Percentiles rank a stretch among this genome's conserved stretches.
Conservation (phyloP, 1,140 invertebrate genomes). For the Trypoxylus dichotomus region DNA sequence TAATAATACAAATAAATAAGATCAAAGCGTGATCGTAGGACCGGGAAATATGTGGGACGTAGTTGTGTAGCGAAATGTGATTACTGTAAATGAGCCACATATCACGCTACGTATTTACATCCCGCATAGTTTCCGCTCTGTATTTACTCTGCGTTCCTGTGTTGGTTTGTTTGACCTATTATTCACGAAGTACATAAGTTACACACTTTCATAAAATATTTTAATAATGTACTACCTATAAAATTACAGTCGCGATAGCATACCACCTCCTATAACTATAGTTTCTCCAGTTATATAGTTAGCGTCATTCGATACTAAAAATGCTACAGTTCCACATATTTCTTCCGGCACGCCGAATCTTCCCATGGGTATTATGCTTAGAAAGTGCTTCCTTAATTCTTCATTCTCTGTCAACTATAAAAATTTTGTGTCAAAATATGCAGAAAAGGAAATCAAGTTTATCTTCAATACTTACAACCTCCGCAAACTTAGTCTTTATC, state of each 20-base stretch:
- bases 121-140: too few relatives aligned
- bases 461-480: slow-evolving; percentile 63
- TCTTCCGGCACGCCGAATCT: slow-evolving; percentile 75
- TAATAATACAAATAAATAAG: too few relatives aligned
- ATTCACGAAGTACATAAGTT: too few relatives aligned
- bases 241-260: slow-evolving; percentile 63
- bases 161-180: too few relatives aligned
- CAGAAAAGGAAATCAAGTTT: slow-evolving; percentile 31
- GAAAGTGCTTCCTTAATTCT: slow-evolving; percentile 54
- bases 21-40: too few relatives aligned
- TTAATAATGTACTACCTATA: not conserved
- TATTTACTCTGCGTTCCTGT: too few relatives aligned
- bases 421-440: too few relatives aligned
- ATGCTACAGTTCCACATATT: slow-evolving; percentile 82
- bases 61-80: too few relatives aligned
- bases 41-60: too few relatives aligned
- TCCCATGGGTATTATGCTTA: slow-evolving; percentile 59
- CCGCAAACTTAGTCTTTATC: slow-evolving; percentile 88
- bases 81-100: too few relatives aligned
- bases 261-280: slow-evolving; percentile 81
- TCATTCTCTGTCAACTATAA: slow-evolving; percentile 46
- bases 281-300: slow-evolving; percentile 94
- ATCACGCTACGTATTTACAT: too few relatives aligned
- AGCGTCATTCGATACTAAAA: slow-evolving; percentile 88
- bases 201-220: too few relatives aligned